Percentiles rank a stretch among this genome's conserved stretches.
These are phyloP conservation scores for Mionectes macconnelli DNA, from an alignment of 2,113 vertebrate species.

Conservation along the genomic window DNA sequence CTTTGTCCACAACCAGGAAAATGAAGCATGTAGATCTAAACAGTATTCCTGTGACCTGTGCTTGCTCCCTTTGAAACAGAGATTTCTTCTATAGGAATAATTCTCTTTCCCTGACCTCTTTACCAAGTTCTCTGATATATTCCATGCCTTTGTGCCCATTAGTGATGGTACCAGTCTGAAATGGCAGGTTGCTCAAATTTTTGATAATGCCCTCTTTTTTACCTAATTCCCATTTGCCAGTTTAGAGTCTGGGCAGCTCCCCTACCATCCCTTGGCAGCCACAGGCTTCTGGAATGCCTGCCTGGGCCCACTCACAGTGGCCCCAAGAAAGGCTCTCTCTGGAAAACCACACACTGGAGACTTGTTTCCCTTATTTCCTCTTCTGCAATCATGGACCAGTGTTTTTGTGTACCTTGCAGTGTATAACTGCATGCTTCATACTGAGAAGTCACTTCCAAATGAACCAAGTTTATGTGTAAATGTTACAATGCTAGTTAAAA, in stretches of 20 bases:
- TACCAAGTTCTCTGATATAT: not conserved
- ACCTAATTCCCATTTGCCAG: accelerated
- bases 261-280: not conserved
- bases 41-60: not conserved
- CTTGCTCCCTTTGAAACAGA: not conserved
- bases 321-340: not conserved
- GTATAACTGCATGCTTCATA: not conserved
- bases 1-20: not conserved
- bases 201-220: not conserved
- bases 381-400: not conserved
- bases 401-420: not conserved
- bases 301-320: not conserved
- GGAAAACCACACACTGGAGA: not conserved
- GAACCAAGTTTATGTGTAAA: not conserved
- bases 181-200: not conserved
- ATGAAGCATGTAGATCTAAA: not conserved
- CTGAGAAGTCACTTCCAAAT: not conserved
- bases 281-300: not conserved
- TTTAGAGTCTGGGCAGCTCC: not conserved
- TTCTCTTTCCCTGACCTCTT: not conserved
- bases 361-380: not conserved
- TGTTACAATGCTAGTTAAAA: not conserved
- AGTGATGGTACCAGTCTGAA: not conserved
- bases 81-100: not conserved
- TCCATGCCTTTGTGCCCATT: not conserved